Base-by-base conservation (phyloP, 2,797 vertebrate genomes). In the Calcarius lapponicus region DNA sequence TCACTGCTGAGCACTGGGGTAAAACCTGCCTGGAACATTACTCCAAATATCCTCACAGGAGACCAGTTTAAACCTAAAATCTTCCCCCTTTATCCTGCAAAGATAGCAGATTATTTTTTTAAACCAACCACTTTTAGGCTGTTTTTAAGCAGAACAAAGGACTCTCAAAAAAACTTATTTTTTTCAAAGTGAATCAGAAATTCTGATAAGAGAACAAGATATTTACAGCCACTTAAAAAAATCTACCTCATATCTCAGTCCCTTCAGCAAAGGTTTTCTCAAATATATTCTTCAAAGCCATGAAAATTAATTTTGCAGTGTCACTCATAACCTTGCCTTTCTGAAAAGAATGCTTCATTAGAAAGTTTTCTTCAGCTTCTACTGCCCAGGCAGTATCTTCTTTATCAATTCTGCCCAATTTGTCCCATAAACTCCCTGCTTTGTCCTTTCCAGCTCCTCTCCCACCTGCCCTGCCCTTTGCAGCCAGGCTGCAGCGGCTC, bases 41-140 rank as follows among this genome's bases (percentile, higher is more conserved):
- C 6, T n/a, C 31, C 47, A 79, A 28, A 21, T 2, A 34, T 0
- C 54, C 51, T 50, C 29, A 51, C 11, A 80, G 25, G 15, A 73
- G 16, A 56, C 4, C 73, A 65, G 11, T 10, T 71, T 32, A 82
- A 87, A 76, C 66, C 60, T 72, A n/a, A 8, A 2, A 47, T 70
- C 29, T 17, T 73, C 26, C 18, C 12, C 51, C 20, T 48, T 56
- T 20, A 60, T 43, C 32, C 50, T 78, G n/a, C 42, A 85, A 56
- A 22, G 34, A 67, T 9, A 69, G 26, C 0, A 13, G 0, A 2
- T 29, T 25, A n/a, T 25, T 31, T 26, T 47, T 47, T 42, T 5
- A 2, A 16, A 25, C 5, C 7, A 54, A 54, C 5, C 29, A 48
- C 64, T 81, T 19, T 26, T 26, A 71, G 50, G n/a, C 28, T 81